These are phyloP conservation scores for Simalia tracyae DNA, from an alignment of 2,797 vertebrate genomes.

Conservation along the genomic window DNA sequence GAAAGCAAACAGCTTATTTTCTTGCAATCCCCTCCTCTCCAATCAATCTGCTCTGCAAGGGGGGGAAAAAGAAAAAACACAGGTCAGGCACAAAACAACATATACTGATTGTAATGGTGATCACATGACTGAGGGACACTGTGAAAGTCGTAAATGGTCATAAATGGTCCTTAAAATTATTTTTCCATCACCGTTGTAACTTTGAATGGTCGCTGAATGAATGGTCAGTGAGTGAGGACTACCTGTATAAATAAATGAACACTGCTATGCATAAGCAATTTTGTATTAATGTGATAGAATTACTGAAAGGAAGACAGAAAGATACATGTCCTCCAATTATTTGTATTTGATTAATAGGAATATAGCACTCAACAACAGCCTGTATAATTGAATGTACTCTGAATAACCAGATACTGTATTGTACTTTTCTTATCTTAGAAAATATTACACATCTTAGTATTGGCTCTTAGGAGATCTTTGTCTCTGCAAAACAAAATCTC, in stretches of 20 bases:
- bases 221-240: neutral
- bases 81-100: neutral
- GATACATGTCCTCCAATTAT: neutral
- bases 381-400: neutral
- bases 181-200: neutral
- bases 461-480: neutral
- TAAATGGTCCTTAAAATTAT: neutral
- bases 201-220: neutral
- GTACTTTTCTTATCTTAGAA: neutral
- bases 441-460: neutral
- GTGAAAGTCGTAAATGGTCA: neutral
- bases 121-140: neutral
- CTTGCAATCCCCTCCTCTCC: neutral
- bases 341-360: neutral
- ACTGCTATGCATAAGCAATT: neutral
- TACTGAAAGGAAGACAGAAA: neutral
- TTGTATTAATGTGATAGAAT: neutral
- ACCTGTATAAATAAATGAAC: neutral
- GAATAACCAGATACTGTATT: neutral
- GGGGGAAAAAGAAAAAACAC: neutral
- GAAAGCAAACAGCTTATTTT: neutral
- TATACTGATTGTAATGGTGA: neutral
- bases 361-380: neutral
- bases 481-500: neutral
- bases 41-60: neutral